Evolutionary conservation across 2,888 invertebrate genomes (phyloP).

Genomic region (Nomada fabriciana): DNA sequence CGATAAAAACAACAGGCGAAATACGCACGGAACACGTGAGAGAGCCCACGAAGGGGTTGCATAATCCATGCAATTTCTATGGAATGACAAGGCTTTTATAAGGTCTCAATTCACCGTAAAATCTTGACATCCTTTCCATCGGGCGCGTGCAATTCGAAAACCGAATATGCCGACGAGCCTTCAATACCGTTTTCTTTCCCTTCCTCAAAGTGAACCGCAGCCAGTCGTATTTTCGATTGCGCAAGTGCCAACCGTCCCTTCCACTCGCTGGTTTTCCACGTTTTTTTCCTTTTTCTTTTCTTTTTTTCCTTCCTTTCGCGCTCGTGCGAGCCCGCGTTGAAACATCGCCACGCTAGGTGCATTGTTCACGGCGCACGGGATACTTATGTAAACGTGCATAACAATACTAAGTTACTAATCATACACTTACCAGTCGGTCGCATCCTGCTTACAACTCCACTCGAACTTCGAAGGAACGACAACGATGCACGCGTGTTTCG

Average conservation of each 20-base stretch:
- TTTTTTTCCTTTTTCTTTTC: background rate
- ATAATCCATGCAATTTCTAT: slow-evolving; percentile 55
- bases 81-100: slow-evolving; percentile 65
- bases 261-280: slow-evolving; percentile 42
- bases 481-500: slow-evolving; percentile 3
- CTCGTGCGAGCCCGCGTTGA: background rate
- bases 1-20: slow-evolving; percentile 40
- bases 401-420: slow-evolving; percentile 77
- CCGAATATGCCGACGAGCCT: slow-evolving; percentile 32
- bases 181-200: slow-evolving; percentile 59
- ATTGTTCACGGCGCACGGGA: slow-evolving; percentile 76
- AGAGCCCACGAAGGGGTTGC: slow-evolving; percentile 39
- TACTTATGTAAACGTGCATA: slow-evolving; percentile 80
- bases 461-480: slow-evolving; percentile 24
- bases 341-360: slow-evolving; percentile 24
- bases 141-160: slow-evolving; percentile 47
- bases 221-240: slow-evolving; percentile 73
- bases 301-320: background rate
- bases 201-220: slow-evolving; percentile 21
- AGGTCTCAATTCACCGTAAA: slow-evolving; percentile 56
- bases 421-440: slow-evolving; percentile 64
- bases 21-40: slow-evolving; percentile 33
- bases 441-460: slow-evolving; percentile 44
- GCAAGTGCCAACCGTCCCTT: slow-evolving; percentile 58
- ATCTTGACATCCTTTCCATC: slow-evolving; percentile 66